phyloP scores from a whole-genome alignment of 2,797 vertebrate genomes.

The Cygnus olor region DNA sequence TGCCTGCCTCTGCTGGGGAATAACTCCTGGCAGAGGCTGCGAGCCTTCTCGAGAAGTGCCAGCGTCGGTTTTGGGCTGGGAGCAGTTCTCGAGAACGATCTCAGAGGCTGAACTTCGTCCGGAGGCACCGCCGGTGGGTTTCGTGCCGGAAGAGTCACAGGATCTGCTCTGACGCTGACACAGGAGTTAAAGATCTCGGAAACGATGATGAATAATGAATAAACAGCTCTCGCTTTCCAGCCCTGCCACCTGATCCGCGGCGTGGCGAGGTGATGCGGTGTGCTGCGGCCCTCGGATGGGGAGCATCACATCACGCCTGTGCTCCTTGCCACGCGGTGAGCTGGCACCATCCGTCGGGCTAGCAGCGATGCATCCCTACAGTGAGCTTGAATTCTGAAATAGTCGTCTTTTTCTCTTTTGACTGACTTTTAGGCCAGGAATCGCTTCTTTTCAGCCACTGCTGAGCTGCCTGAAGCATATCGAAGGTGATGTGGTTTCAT shows the following conservation, averaged over 20 bases:
- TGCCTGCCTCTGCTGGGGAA: neutral
- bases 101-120: neutral
- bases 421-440: neutral
- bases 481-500: neutral
- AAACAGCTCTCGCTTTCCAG: neutral
- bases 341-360: neutral
- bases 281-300: rapidly evolving
- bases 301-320: too few relatives aligned
- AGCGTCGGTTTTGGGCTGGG: neutral
- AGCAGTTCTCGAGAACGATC: rapidly evolving
- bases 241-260: neutral
- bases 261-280: rapidly evolving
- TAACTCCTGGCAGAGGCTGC: neutral
- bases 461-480: neutral
- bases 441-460: neutral
- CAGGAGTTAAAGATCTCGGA: neutral
- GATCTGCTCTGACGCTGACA: neutral
- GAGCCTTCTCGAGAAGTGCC: neutral
- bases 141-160: rapidly evolving
- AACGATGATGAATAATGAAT: slow-evolving; percentile 30
- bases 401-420: rapidly evolving
- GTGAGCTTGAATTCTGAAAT: neutral
- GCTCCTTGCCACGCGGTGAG: rapidly evolving
- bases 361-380: rapidly evolving
- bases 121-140: rapidly evolving